Conservation (phyloP, 2,113 vertebrate genomes). For the Acrocephalus kingi region DNA sequence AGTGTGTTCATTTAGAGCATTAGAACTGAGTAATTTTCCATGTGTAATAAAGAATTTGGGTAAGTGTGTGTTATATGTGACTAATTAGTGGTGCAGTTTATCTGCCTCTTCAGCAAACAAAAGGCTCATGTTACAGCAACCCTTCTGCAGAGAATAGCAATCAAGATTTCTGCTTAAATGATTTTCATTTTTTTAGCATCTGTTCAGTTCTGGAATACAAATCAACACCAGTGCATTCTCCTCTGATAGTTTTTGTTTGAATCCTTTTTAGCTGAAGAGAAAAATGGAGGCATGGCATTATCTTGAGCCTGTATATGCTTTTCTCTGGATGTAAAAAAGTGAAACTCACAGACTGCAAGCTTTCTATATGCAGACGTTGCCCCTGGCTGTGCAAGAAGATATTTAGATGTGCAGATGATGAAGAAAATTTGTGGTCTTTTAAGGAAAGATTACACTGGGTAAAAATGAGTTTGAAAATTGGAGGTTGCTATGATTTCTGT, state of each 20-base stretch:
- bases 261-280: neutral
- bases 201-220: neutral
- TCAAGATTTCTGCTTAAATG: neutral
- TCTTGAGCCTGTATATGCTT: neutral
- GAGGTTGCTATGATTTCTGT: neutral
- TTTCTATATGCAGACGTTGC: neutral
- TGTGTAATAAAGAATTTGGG: neutral
- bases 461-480: neutral
- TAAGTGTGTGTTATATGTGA: neutral
- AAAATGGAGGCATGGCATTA: neutral
- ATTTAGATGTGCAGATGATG: neutral
- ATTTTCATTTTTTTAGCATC: neutral
- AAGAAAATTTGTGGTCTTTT: neutral
- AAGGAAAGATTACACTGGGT: neutral
- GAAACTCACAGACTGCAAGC: neutral
- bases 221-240: neutral
- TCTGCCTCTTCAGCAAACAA: conserved; percentile 1
- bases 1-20: neutral
- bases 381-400: neutral
- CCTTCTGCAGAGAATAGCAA: neutral
- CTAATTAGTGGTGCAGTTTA: conserved; percentile 26
- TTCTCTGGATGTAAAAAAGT: neutral
- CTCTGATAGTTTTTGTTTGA: neutral
- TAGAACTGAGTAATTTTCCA: neutral
- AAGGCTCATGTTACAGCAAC: conserved; percentile 1